A percentile compares a stretch with the other conserved stretches of the same genome.
Conservation (phyloP, 1,140 invertebrate species). For the Drosophila nebulosa region DNA sequence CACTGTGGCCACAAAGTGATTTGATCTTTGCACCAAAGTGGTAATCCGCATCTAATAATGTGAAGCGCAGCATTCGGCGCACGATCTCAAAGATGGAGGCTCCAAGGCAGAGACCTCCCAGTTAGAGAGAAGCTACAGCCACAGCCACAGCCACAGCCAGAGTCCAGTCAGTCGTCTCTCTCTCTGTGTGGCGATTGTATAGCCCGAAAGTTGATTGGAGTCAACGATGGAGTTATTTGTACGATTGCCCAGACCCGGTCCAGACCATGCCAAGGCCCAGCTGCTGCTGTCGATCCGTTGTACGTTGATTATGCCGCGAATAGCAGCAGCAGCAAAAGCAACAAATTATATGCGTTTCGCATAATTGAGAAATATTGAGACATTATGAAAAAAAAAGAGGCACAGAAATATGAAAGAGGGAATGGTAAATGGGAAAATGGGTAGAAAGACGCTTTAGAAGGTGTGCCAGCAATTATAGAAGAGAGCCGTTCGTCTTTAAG, state of each 20-base stretch:
- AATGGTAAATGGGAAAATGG: no score
- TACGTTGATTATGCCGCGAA: conserved; percentile 54
- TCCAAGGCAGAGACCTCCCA: conserved; percentile 63
- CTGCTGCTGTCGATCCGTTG: conserved; percentile 39
- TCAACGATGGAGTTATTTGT: conserved; percentile 79
- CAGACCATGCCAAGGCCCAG: conserved; percentile 12
- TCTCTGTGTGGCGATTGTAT: conserved; percentile 33
- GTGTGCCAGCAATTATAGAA: conserved; percentile 47
- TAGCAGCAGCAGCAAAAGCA: conserved; percentile 44
- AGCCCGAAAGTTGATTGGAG: conserved; percentile 71
- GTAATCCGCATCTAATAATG: conserved; percentile 80
- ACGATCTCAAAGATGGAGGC: conserved; percentile 57
- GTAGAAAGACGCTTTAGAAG: neutral
- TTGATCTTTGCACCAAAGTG: conserved; percentile 79
- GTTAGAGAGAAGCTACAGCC: conserved; percentile 40
- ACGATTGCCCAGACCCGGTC: conserved; percentile 49
- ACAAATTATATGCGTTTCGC: conserved; percentile 75
- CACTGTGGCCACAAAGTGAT: conserved; percentile 67
- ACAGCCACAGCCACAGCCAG: no score
- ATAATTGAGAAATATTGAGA: conserved; percentile 79
- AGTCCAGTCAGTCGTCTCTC: neutral
- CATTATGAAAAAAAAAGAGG: conserved; percentile 41
- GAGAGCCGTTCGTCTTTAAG: conserved; percentile 15
- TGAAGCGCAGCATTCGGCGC: conserved; percentile 75
- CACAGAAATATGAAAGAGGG: neutral